These are phyloP conservation scores for Phrynocephalus versicolor DNA, from an alignment of 2,113 vertebrate genomes.

Conservation along the genomic window DNA sequence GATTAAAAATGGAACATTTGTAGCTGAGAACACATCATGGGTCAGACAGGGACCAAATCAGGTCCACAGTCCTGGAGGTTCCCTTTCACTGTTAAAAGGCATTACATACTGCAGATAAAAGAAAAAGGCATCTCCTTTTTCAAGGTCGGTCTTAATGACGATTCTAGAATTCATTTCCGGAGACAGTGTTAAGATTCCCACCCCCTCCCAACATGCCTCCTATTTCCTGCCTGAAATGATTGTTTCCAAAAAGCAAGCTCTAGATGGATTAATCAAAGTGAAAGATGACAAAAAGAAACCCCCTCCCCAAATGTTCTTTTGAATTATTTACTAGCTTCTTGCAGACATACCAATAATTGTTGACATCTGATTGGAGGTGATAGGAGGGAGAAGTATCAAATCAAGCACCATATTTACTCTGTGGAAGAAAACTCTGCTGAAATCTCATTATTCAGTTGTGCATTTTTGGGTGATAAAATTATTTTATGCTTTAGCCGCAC, in stretches of 20 bases:
- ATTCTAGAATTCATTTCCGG: slow-evolving; percentile 35
- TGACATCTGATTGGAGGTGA: slow-evolving; percentile 34
- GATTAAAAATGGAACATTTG: too few relatives aligned
- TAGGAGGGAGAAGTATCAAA: slow-evolving; percentile 14
- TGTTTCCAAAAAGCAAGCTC: slow-evolving; percentile 54
- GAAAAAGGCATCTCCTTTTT: accelerated
- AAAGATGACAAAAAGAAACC: slow-evolving; percentile 45
- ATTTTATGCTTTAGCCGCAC: not conserved
- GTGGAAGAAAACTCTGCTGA: not conserved
- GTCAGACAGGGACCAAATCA: not conserved
- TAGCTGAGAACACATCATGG: not conserved
- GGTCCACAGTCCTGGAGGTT: not conserved
- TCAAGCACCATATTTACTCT: not conserved
- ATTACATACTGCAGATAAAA: not conserved
- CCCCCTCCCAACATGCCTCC: slow-evolving; percentile 24
- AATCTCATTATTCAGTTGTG: slow-evolving; percentile 4
- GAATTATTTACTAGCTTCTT: slow-evolving; percentile 69
- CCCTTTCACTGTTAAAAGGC: not conserved
- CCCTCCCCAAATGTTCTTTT: slow-evolving; percentile 13
- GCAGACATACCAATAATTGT: slow-evolving; percentile 55
- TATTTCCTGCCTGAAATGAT: slow-evolving; percentile 43
- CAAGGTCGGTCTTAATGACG: slow-evolving; percentile 56
- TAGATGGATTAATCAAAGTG: slow-evolving; percentile 68
- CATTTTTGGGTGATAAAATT: not conserved
- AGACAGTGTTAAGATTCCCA: slow-evolving; percentile 47